phyloP scores from a whole-genome alignment of 2,113 vertebrate genomes.

The Empidonax alnorum region DNA sequence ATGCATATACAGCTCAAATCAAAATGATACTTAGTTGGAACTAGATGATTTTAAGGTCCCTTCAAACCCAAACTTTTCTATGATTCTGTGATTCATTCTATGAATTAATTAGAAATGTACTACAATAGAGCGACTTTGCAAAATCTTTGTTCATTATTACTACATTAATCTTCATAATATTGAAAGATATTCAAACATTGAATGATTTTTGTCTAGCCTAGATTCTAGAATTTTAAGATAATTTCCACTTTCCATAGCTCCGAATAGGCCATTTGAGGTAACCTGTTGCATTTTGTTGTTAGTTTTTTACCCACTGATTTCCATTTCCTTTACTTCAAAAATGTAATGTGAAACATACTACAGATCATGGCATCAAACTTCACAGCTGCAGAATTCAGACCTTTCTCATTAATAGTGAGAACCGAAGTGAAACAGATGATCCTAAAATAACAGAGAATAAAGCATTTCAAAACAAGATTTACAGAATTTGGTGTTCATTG shows the following conservation, averaged over 20 bases:
- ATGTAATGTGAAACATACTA: not conserved
- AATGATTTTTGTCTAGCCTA: slow-evolving; percentile 28
- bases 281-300: not conserved
- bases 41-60: not conserved
- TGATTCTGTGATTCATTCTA: not conserved
- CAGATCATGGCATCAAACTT: not conserved
- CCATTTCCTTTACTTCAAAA: not conserved
- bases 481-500: not conserved
- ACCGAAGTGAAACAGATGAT: not conserved
- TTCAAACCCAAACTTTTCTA: not conserved
- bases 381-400: not conserved
- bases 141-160: not conserved
- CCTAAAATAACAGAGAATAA: not conserved
- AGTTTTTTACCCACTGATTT: not conserved
- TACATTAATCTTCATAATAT: slow-evolving; percentile 7
- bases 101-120: not conserved
- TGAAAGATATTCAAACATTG: not conserved
- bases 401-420: not conserved
- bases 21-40: not conserved
- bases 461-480: not conserved
- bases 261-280: slow-evolving; percentile 4
- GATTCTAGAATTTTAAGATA: not conserved
- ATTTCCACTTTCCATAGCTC: not conserved
- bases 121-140: not conserved
- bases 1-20: not conserved